Evolutionary conservation across 2,797 vertebrate species (phyloP).

Genomic region (Channallabes apus): DNA sequence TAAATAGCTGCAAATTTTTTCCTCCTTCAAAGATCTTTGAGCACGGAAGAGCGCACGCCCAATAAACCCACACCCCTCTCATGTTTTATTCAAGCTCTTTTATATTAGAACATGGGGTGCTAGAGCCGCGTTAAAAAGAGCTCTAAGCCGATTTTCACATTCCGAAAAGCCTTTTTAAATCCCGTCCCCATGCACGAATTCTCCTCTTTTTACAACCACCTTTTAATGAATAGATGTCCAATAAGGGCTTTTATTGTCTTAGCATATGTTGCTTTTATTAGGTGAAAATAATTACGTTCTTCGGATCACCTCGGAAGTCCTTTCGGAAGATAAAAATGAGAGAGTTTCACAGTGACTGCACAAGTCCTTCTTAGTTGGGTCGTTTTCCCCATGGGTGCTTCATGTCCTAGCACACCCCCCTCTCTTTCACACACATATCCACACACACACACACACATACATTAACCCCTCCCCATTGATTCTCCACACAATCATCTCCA

Average conservation of each 20-base stretch:
- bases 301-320: slow-evolving; percentile 98
- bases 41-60: slow-evolving; percentile 69
- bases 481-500: slow-evolving; percentile 53
- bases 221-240: slow-evolving; percentile 94
- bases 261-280: slow-evolving; percentile 99
- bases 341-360: slow-evolving; percentile 99
- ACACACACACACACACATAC: slow-evolving; percentile 31
- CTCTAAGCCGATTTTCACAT: slow-evolving; percentile 74
- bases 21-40: slow-evolving; percentile 68
- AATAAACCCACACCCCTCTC: slow-evolving; percentile 76
- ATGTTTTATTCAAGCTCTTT: slow-evolving; percentile 81
- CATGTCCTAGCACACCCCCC: slow-evolving; percentile 75
- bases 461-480: slow-evolving; percentile 59
- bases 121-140: slow-evolving; percentile 70
- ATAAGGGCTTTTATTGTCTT: slow-evolving; percentile 99
- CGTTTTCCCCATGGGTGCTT: slow-evolving; percentile 96
- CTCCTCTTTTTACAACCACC: slow-evolving; percentile 77
- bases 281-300: slow-evolving; percentile 99
- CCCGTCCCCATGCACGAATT: slow-evolving; percentile 75
- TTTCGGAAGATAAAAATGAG: slow-evolving; percentile 95
- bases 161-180: slow-evolving; percentile 78
- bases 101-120: slow-evolving; percentile 72
- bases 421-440: neutral
- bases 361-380: slow-evolving; percentile 94
- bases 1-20: slow-evolving; percentile 62